Evolutionary conservation across 2,797 vertebrate species (phyloP).

Genomic region (Tinamus major): DNA sequence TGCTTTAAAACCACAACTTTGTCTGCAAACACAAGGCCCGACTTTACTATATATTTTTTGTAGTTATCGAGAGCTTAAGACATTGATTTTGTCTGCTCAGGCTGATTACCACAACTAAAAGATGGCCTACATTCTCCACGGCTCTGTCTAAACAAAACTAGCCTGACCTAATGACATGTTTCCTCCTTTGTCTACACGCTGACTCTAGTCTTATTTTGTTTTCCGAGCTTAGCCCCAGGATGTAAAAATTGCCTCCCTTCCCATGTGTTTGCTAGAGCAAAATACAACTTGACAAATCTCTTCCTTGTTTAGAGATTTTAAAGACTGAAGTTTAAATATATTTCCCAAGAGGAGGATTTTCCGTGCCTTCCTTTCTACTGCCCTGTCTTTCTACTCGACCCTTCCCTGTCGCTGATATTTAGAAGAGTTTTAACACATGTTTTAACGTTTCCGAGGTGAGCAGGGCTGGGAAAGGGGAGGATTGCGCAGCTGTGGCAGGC

Average conservation of each 20-base stretch:
- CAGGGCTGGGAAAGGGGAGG: neutral
- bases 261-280: neutral
- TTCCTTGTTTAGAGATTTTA: neutral
- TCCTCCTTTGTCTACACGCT: neutral
- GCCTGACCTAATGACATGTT: slow-evolving; percentile 5
- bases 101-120: slow-evolving; percentile 5
- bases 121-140: neutral
- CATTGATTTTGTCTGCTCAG: slow-evolving; percentile 28
- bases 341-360: neutral
- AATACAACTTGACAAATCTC: neutral
- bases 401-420: neutral
- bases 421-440: neutral
- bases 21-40: neutral
- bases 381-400: neutral
- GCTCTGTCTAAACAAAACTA: slow-evolving; percentile 28
- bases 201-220: slow-evolving; percentile 16
- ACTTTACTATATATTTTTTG: neutral
- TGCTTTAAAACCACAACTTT: neutral
- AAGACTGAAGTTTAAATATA: neutral
- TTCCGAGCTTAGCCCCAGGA: neutral
- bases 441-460: neutral
- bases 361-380: neutral
- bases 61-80: neutral
- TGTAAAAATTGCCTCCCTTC: neutral
- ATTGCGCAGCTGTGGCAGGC: fast-evolving